Evolutionary conservation across 2,113 vertebrate genomes (phyloP).

Genomic region (Tragelaphus scriptus): DNA sequence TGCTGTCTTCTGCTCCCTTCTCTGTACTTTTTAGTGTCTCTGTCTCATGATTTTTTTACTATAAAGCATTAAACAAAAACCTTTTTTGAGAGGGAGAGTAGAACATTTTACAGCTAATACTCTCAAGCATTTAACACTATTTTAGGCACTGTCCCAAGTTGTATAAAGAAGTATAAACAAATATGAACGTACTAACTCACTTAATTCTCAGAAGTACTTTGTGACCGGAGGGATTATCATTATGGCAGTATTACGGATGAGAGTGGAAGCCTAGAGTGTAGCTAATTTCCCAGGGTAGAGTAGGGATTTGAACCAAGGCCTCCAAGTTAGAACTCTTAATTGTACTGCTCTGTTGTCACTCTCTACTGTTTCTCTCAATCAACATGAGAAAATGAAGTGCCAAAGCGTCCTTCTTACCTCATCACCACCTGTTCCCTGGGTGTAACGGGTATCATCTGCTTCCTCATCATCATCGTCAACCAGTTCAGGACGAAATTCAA

Average conservation of each 20-base stretch:
- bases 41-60: not conserved
- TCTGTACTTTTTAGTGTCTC: not conserved
- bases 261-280: not conserved
- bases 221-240: not conserved
- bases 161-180: not conserved
- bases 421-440: slow-evolving; percentile 78
- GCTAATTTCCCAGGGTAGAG: not conserved
- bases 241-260: not conserved
- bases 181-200: not conserved
- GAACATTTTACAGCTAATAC: not conserved
- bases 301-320: not conserved
- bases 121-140: not conserved
- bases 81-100: not conserved
- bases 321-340: not conserved
- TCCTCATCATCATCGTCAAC: slow-evolving; percentile 95
- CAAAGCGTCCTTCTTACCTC: slow-evolving; percentile 73
- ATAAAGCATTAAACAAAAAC: not conserved
- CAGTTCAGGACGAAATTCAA: slow-evolving; percentile 95
- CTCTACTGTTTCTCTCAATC: not conserved
- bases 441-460: slow-evolving; percentile 90
- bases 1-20: not conserved
- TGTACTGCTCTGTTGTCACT: not conserved
- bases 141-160: not conserved
- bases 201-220: not conserved
- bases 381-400: not conserved